Evolutionary conservation across 2,888 invertebrate genomes (phyloP).

Genomic region (Agapostemon virescens): DNA sequence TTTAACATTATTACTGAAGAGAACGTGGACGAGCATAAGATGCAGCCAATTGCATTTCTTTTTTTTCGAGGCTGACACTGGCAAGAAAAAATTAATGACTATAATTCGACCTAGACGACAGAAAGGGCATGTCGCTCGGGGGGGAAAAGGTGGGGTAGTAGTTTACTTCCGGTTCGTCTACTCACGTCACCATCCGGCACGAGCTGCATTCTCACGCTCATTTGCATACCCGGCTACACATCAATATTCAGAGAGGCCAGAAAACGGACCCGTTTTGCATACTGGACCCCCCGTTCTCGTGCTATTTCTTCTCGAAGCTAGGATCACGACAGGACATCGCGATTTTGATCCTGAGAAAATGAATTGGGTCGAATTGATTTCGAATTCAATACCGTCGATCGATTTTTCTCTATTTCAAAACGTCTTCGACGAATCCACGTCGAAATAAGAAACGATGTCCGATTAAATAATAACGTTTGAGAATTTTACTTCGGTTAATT

Average conservation of each 20-base stretch:
- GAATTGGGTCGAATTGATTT: slow-evolving; percentile 43
- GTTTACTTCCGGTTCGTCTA: slow-evolving; percentile 76
- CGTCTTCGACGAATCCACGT: slow-evolving; percentile 10
- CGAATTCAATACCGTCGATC: slow-evolving; percentile 28
- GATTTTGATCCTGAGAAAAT: slow-evolving; percentile 63
- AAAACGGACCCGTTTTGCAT: slow-evolving; percentile 77
- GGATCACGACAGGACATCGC: slow-evolving; percentile 73
- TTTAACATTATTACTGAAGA: neutral
- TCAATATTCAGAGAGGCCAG: slow-evolving; percentile 78
- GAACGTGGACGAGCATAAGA: neutral
- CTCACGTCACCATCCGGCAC: slow-evolving; percentile 75
- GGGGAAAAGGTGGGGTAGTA: slow-evolving; percentile 53
- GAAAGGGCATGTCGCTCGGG: slow-evolving; percentile 49
- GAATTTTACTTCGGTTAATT: neutral
- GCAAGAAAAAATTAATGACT: slow-evolving; percentile 48
- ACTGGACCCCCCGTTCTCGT: slow-evolving; percentile 76
- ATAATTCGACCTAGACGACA: slow-evolving; percentile 44
- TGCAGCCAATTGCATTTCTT: slow-evolving; percentile 21
- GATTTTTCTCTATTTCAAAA: slow-evolving; percentile 21
- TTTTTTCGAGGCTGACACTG: neutral
- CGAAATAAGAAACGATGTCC: neutral
- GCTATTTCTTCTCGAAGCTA: slow-evolving; percentile 71
- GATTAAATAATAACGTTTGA: neutral
- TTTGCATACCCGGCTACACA: slow-evolving; percentile 78
- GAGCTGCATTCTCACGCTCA: slow-evolving; percentile 79